phyloP scores from a whole-genome alignment of 37 sponge, comb jelly and placozoan species.

The Tethya wilhelma region DNA sequence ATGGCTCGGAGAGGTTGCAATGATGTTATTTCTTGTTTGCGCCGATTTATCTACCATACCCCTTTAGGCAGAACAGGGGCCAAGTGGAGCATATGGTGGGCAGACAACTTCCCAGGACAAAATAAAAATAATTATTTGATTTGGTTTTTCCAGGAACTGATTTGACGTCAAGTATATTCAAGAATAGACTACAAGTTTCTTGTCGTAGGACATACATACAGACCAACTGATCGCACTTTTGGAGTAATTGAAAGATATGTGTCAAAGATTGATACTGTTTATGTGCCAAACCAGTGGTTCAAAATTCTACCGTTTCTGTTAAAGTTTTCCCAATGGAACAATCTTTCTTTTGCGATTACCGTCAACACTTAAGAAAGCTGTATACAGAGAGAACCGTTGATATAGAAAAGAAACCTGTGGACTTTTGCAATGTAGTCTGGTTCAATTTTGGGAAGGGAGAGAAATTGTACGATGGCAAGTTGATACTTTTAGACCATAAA shows the following conservation, averaged over 20 bases:
- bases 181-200: slow-evolving; percentile 65
- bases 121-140: slow-evolving; percentile 57
- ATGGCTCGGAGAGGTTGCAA: slow-evolving; percentile 43
- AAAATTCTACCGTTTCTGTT: no score
- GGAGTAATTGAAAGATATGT: slow-evolving; percentile 26
- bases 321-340: slow-evolving; percentile 48
- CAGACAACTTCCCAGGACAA: slow-evolving; percentile 62
- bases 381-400: slow-evolving; percentile 41
- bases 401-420: not conserved
- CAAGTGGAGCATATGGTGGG: slow-evolving; percentile 57
- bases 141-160: slow-evolving; percentile 58
- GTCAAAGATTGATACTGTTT: not conserved
- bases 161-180: slow-evolving; percentile 44
- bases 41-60: slow-evolving; percentile 25
- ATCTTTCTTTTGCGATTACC: slow-evolving; percentile 23
- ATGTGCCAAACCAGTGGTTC: not conserved
- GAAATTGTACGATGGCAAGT: slow-evolving; percentile 1
- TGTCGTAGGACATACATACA: slow-evolving; percentile 52
- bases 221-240: slow-evolving; percentile 49
- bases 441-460: slow-evolving; percentile 29
- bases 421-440: slow-evolving; percentile 12
- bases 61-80: slow-evolving; percentile 48
- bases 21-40: slow-evolving; percentile 50
- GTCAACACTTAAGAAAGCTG: slow-evolving; percentile 19
- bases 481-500: not conserved